These are phyloP conservation scores for Pseudanteris insignis DNA, from an alignment of 2,888 invertebrate genomes.

Conservation along the genomic window DNA sequence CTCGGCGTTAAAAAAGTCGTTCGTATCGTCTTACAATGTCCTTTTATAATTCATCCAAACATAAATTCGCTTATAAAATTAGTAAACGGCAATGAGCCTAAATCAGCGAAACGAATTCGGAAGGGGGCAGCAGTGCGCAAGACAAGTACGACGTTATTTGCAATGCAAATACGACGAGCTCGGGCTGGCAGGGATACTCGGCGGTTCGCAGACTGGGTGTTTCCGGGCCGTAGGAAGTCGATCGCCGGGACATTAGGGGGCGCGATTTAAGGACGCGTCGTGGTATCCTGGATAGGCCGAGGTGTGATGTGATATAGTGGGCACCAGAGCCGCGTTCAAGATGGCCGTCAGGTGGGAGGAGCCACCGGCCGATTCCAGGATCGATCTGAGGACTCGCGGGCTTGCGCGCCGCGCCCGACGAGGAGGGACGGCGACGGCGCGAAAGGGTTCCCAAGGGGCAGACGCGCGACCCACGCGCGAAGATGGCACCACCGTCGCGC, in stretches of 20 bases:
- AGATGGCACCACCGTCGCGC: constrained; percentile 19
- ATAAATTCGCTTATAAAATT: too few species aligned
- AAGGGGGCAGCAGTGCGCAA: too few species aligned
- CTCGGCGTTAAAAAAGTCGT: too few species aligned
- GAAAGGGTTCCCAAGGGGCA: constrained; percentile 35
- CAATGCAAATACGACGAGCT: neutral
- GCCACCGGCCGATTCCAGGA: constrained; percentile 62
- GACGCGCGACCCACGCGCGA: too few species aligned
- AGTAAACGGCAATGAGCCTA: too few species aligned
- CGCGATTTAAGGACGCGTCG: constrained; percentile 22
- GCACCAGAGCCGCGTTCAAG: constrained; percentile 61
- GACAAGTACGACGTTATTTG: too few species aligned
- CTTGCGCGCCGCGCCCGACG: constrained; percentile 38
- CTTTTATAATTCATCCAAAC: too few species aligned
- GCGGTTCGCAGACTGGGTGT: too few species aligned
- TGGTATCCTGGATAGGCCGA: constrained; percentile 57
- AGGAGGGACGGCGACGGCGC: constrained; percentile 31
- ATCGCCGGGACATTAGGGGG: neutral
- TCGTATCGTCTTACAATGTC: too few species aligned
- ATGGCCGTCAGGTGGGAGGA: constrained; percentile 67
- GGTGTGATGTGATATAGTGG: constrained; percentile 64
- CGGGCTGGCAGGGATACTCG: too few species aligned
- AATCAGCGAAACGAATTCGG: too few species aligned
- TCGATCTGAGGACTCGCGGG: constrained; percentile 62
- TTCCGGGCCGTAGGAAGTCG: neutral